Evolutionary conservation across 2,113 vertebrate genomes (phyloP), one percentile per base, ranked within the genome.

Genomic region (Platycercus adscitus): DNA sequence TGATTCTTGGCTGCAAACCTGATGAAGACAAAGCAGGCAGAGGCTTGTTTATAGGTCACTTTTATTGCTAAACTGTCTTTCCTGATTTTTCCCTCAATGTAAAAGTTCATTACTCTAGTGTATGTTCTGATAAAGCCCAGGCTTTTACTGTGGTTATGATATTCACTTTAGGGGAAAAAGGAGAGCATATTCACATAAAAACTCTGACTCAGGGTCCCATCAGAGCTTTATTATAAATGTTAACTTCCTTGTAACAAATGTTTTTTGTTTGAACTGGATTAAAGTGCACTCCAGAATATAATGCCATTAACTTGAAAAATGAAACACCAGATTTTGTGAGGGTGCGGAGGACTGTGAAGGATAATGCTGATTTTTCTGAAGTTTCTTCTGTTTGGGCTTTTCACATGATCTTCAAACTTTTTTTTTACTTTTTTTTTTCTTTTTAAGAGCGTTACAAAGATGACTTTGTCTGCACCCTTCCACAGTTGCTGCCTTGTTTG

Each of bases 391-490:
- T 90, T 75, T 81, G 49, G 37, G 33, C 75, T 87, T 84, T 68
- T 92, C 86, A 71, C 83, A 35, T 94, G 91, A 90, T 71, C 39
- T 35, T 70, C 65, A 83, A 66, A 69, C 29, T 1, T 23, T 4
- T 23, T 66, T 95, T 87, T 81, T 23, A 3, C 15, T 58, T 58
- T 52, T 66, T 95, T 58, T 58, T 52, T 66, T 95, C 84, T 81
- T 87, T 88, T 87, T 33, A 55, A 47, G 64, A 81, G 21, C 13
- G 4, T 82, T 80, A 93, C 81, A 89, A 94, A 92, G 93, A 87
- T 94, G 64, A 86, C 92, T 96, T 97, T 93, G 77, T 94, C 50
- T 3, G 3, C 35, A 46, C 28, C 49, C 84, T 92, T 55, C 65
- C 75, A 95, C 94, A 97, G 77, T 82, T 76, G 39, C 60, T 0